Evolutionary conservation across 2,888 invertebrate genomes (phyloP).

Genomic region (Clepsis dumicolana): DNA sequence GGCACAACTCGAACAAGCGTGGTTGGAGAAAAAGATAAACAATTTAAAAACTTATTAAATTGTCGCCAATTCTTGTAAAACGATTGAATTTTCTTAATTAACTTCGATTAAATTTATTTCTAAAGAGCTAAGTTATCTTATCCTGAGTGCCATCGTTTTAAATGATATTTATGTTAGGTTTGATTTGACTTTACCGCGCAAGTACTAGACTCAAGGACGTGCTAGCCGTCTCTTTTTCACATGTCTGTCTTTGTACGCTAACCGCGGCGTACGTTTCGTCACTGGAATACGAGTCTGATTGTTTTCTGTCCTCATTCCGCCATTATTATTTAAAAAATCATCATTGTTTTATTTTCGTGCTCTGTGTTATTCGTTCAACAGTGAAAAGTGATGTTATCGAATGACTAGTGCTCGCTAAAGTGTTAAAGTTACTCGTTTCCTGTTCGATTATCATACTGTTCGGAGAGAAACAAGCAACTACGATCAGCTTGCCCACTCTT

Average conservation of each 20-base stretch:
- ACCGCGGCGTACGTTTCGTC: constrained; percentile 68
- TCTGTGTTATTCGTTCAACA: constrained; percentile 36
- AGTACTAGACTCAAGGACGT: constrained; percentile 72
- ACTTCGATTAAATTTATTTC: constrained; percentile 34
- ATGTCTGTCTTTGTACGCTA: constrained; percentile 56
- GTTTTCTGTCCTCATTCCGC: constrained; percentile 81
- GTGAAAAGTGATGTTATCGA: constrained; percentile 28
- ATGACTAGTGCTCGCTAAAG: constrained; percentile 51
- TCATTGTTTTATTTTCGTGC: constrained; percentile 62
- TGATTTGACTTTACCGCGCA: constrained; percentile 83
- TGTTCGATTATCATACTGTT: constrained; percentile 72
- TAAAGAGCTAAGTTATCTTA: constrained; percentile 19
- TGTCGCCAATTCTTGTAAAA: constrained; percentile 37
- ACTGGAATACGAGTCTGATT: constrained; percentile 71
- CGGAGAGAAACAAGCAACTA: constrained; percentile 79
- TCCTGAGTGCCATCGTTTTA: constrained; percentile 5
- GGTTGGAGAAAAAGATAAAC: constrained; percentile 47
- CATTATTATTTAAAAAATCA: constrained; percentile 73
- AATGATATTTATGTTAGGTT: constrained; percentile 47
- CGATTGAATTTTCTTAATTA: constrained; percentile 34
- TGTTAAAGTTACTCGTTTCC: constrained; percentile 80
- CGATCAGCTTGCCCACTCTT: constrained; percentile 77
- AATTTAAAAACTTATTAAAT: constrained; percentile 46
- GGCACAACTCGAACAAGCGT: constrained; percentile 49
- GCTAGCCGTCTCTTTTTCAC: constrained; percentile 68